Evolutionary conservation across 2,797 vertebrate species (phyloP), one percentile per base, ranked within the genome.

Genomic region (Glyptemys insculpta): DNA sequence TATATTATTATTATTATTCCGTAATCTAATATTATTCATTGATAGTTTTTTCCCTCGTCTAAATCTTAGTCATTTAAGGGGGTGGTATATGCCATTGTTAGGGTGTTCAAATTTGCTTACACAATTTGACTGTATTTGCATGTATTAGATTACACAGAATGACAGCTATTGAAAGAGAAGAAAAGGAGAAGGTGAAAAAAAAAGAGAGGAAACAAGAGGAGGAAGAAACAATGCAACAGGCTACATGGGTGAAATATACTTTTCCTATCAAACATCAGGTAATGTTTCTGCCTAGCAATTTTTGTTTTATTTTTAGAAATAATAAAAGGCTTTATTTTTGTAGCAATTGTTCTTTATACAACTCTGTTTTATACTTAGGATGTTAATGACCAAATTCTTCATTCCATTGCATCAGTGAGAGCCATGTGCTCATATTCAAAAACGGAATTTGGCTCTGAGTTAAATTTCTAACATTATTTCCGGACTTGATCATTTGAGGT

Each of bases 181-280:
- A 99, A 97, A 99, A 99, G 88, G 99, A 99, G 94, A 99, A 99
- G 96, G 98, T 99, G 31, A 99, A 99, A 98, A 99, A 99, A 98
- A 99, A 99, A 90, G 99, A 99, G 98, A 99, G 99, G 96, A 99
- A 99, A 94, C 99, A 99, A 96, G 99, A 99, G 97, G 99, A 99
- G 80, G 99, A 99, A 93, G 99, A 99, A 98, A 99, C 99, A 0
- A 98, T 99, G 99, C 99, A 99, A 88, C 99, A 99, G 95, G 99
- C 99, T 89, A 99, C 99, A 0, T 99, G 99, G 99, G 99, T 99
- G 97, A 99, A 99, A 96, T 99, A 99, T 84, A 99, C 99, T 10
- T 99, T 99, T 97, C 99, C 99, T 88, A 99, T 99, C 72, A 99
- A 99, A 94, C 99, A 99, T 92, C 99, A 99, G 99, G 99, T 99